Evolutionary conservation across 1,140 invertebrate genomes (phyloP), one percentile per base, ranked within the genome.

Genomic region (Drosophila albomicans): DNA sequence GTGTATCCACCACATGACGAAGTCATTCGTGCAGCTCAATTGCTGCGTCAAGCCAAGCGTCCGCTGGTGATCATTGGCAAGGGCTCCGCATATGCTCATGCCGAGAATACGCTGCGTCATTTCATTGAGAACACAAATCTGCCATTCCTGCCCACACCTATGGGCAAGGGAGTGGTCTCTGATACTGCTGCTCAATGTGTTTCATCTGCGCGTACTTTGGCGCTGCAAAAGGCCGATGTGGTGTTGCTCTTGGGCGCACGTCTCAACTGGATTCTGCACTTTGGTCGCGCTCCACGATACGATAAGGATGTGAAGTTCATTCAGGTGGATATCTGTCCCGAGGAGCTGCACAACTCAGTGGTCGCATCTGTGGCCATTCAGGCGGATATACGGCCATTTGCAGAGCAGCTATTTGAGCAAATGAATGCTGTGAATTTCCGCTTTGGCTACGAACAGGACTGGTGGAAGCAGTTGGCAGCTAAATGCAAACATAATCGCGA

Each of bases 221-320:
- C 97, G 10, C 93, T 99, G 20, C 95, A 96, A 78, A 94, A 98
- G 76, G 96, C 98, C 16, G 98, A 99, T 93, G 96, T 98, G 0
- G 95, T 99, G 5, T 76, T 99, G 2, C 93, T 99, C 11, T 92
- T 99, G 13, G 98, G 98, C 3, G 98, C 98, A 1, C 94, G 98
- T 66, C 93, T 99, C 1, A 99, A 99, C 93, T 99, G 98, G 98
- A 99, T 99, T 93, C 93, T 99, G 38, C 98, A 99, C 93, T 99
- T 99, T 94, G 98, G 98, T 8, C 94, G 95, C 56, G 93, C 96
- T n/a, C 98, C 98, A 13, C 93, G 98, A 30, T 99, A 96, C 92
- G 94, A 95, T 30, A 92, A 94, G 16, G 93, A 97, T 92, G 97
- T 98, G 0, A 98, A 98, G 94, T 93, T 99, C 57, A 98, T 99